phyloP scores from a whole-genome alignment of 2,113 vertebrate genomes.

The Scytalopus superciliaris region DNA sequence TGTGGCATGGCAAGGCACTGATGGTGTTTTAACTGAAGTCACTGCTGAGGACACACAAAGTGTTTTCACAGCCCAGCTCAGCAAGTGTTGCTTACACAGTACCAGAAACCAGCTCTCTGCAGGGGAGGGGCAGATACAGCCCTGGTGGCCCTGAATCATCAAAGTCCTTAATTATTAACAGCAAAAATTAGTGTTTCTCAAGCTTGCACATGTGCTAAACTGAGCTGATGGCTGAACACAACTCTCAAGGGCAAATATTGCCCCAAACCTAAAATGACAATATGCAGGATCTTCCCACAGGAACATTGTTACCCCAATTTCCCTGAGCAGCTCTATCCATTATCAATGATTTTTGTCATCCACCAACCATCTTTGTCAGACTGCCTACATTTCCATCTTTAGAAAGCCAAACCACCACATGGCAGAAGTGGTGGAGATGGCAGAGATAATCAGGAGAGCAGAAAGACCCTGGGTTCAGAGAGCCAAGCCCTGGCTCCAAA shows the following conservation, averaged over 20 bases:
- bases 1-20: fast-evolving
- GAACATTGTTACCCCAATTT: fast-evolving
- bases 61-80: background rate
- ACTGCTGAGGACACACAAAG: background rate
- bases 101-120: background rate
- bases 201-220: background rate
- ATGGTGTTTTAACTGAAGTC: background rate
- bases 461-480: background rate
- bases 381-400: background rate
- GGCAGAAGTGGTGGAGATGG: background rate
- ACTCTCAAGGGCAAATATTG: background rate
- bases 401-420: background rate
- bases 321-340: background rate
- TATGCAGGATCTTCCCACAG: background rate
- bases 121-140: background rate
- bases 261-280: background rate
- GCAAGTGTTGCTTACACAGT: background rate
- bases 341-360: background rate
- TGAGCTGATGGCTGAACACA: background rate
- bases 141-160: background rate
- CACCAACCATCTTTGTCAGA: background rate
- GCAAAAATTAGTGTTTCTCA: background rate
- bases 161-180: background rate
- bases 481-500: background rate
- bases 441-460: background rate